Conservation (phyloP, 1,140 invertebrate species). For the Cyclina sinensis region DNA sequence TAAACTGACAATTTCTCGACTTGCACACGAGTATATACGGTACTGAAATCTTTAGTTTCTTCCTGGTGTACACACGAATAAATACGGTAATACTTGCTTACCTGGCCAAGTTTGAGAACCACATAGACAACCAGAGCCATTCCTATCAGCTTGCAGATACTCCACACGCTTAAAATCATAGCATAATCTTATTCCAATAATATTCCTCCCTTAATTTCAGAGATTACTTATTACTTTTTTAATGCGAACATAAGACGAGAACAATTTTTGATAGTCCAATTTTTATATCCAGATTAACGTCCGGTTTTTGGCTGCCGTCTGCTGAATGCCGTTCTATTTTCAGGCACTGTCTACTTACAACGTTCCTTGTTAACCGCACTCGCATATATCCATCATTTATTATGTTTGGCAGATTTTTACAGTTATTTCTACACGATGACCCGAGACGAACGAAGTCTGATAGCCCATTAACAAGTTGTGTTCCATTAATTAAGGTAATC, state of each 20-base stretch:
- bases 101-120: slow-evolving; percentile 43
- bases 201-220: slow-evolving; percentile 1
- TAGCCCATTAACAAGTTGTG: background rate
- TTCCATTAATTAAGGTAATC: background rate
- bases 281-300: background rate
- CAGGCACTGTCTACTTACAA: too few relatives aligned
- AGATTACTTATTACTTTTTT: background rate
- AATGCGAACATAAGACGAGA: background rate
- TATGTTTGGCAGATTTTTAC: background rate
- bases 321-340: too few relatives aligned
- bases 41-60: too few relatives aligned
- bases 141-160: background rate
- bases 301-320: too few relatives aligned
- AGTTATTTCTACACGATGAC: background rate
- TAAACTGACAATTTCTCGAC: too few relatives aligned
- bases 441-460: background rate
- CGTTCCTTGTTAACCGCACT: background rate
- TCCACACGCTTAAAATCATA: slow-evolving; percentile 43
- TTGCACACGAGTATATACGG: too few relatives aligned
- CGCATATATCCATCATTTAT: background rate
- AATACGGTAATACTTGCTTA: slow-evolving; percentile 2
- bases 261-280: background rate
- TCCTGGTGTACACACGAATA: background rate
- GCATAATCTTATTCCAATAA: slow-evolving; percentile 6
- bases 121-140: slow-evolving; percentile 54